Percentiles rank a stretch among this genome's conserved stretches.
Conservation (phyloP, 2,888 invertebrate species). For the Listrodromus nycthemerus region DNA sequence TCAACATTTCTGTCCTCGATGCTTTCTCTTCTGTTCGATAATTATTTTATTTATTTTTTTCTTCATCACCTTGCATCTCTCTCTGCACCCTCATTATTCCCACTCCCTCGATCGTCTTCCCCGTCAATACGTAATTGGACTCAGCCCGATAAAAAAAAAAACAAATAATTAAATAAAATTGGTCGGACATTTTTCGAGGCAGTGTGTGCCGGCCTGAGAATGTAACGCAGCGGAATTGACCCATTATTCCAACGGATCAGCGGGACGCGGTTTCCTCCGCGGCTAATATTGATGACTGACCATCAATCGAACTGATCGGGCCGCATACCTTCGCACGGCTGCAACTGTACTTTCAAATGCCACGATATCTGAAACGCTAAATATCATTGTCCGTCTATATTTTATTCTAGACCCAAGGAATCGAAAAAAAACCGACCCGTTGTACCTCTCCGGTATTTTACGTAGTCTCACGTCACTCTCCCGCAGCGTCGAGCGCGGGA, state of each 20-base stretch:
- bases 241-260: neutral
- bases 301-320: neutral
- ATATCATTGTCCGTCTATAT: conserved; percentile 7
- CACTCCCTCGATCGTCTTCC: no score
- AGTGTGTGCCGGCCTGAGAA: neutral
- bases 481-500: conserved; percentile 40
- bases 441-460: conserved; percentile 13
- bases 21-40: neutral
- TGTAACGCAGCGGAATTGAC: neutral
- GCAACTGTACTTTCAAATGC: conserved; percentile 11
- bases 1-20: no score
- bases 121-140: no score
- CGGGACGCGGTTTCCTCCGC: neutral
- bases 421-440: conserved; percentile 14
- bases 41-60: no score
- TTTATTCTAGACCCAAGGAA: conserved; percentile 20
- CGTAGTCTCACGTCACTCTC: conserved; percentile 39
- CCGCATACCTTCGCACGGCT: neutral
- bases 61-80: no score
- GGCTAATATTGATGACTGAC: conserved; percentile 3
- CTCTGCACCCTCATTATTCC: no score
- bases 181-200: neutral
- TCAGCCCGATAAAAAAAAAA: no score
- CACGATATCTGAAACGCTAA: conserved; percentile 7
- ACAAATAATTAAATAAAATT: neutral